Percentiles rank a stretch among this genome's conserved stretches.
These are phyloP conservation scores for Rhinatrema bivittatum DNA, from an alignment of 2,797 vertebrate species.

Conservation along the genomic window DNA sequence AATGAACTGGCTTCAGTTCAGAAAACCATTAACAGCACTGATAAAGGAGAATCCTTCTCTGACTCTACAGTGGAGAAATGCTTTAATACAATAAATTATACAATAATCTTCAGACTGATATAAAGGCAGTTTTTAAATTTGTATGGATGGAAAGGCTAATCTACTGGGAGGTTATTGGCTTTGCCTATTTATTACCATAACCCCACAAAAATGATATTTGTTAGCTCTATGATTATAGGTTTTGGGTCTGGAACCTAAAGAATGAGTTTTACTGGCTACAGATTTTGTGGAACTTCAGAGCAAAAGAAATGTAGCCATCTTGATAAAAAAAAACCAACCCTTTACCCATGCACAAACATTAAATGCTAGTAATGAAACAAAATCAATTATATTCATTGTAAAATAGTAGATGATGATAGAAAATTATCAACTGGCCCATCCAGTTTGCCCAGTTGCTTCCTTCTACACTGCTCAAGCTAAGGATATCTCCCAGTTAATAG, in stretches of 20 bases:
- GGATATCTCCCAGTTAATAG: too few relatives aligned
- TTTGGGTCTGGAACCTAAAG: constrained; percentile 59
- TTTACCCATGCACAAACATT: too few relatives aligned
- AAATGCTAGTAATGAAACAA: too few relatives aligned
- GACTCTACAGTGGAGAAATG: constrained; percentile 41
- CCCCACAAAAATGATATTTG: constrained; percentile 63
- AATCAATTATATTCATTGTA: too few relatives aligned
- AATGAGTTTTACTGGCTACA: constrained; percentile 59
- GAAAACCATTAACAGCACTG: constrained; percentile 58
- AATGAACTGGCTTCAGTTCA: constrained; percentile 56
- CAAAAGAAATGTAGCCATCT: constrained; percentile 7
- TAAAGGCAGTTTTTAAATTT: constrained; percentile 57
- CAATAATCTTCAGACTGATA: constrained; percentile 45
- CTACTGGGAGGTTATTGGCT: constrained; percentile 58
- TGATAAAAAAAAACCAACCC: constrained; percentile 8
- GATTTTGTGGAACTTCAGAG: constrained; percentile 44
- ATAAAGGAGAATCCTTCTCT: constrained; percentile 58
- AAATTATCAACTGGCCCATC: too few relatives aligned
- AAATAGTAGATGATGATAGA: too few relatives aligned
- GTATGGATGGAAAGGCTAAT: constrained; percentile 60
- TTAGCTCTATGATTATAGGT: constrained; percentile 65
- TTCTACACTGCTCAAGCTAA: too few relatives aligned
- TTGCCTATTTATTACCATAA: constrained; percentile 62
- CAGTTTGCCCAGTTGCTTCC: too few relatives aligned
- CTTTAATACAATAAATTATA: constrained; percentile 58